Base-by-base conservation (phyloP, 2,113 vertebrate species). In the Cebus imitator region DNA sequence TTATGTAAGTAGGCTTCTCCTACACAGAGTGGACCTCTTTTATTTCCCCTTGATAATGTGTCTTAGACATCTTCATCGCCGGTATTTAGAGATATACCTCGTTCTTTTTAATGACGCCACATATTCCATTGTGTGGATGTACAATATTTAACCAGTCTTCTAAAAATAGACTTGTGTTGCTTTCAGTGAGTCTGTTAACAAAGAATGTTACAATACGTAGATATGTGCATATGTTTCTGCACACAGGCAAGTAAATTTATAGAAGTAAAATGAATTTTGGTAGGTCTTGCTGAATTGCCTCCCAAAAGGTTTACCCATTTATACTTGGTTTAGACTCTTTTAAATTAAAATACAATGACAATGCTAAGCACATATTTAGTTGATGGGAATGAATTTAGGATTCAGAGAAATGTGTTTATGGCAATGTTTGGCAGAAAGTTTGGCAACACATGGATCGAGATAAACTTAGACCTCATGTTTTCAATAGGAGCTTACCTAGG, bases 231-330 rank as follows among this genome's bases (percentile, higher is more conserved):
- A 21, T 50, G 37, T 78, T 84, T 91, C 32, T 85, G 18, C 43
- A 80, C 14, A 61, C 17, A 75, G 16, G 45, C 23, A 79, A 96
- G 45, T 52, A n/a, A 72, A 86, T 86, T 94, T 32, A 68, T 12
- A 79, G 79, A 85, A 75, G 30, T 12, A 68, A 68, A 90, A 96
- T 50, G 83, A 8, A 92, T 86, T 84, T 95, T 90, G n/a, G 17
- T 85, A 45, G 35, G 3, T 84, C 30, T 94, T 66, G 17, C 12
- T 37, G 93, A 78, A 81, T 88, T 78, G 8, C 37, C n/a, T 17
- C 73, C 11, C 1, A 70, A 75, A 73, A 32, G 4, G 6, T 80
- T 94, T 83, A 40, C 30, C 40, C 45, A 68, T 70, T 92, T 58
- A 80, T 57, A 61, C n/a, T 85, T 52, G 43, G 14, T 45, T 50